Conservation (phyloP, 2,888 invertebrate genomes). For the Parelbella ahira region DNA sequence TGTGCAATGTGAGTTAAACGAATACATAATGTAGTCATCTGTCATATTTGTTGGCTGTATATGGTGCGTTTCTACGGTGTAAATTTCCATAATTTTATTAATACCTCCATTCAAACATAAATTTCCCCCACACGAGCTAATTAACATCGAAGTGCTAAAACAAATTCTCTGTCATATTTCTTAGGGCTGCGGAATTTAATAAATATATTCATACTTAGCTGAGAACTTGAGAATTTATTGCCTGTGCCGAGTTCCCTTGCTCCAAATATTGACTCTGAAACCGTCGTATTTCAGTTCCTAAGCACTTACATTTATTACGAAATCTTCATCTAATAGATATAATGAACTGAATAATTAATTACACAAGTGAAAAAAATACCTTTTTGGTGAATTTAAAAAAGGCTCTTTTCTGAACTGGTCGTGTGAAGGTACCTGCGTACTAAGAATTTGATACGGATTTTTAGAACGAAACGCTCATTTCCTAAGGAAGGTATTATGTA, state of each 20-base stretch:
- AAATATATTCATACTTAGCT: constrained; percentile 8
- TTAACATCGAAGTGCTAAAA: neutral
- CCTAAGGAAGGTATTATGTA: no score
- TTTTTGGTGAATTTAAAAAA: no score
- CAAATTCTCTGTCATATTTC: constrained; percentile 8
- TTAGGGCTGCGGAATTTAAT: constrained; percentile 1
- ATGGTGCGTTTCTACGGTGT: no score
- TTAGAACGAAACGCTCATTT: no score
- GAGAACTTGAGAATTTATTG: constrained; percentile 8
- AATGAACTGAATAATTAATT: constrained; percentile 5
- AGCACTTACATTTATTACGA: constrained; percentile 4
- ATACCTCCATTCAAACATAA: neutral
- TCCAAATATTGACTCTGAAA: constrained; percentile 14
- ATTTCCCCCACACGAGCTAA: neutral
- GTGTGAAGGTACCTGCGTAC: no score
- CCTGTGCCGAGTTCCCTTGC: constrained; percentile 3
- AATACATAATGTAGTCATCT: no score
- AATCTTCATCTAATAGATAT: neutral
- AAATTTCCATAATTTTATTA: no score
- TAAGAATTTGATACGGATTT: no score
- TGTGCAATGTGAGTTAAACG: no score
- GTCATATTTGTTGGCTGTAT: no score
- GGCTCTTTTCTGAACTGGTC: no score
- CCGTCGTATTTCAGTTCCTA: constrained; percentile 4
- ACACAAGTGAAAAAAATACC: no score